Evolutionary conservation across 2,113 vertebrate genomes (phyloP), one percentile per base, ranked within the genome.

Genomic region (Varanus salvator): DNA sequence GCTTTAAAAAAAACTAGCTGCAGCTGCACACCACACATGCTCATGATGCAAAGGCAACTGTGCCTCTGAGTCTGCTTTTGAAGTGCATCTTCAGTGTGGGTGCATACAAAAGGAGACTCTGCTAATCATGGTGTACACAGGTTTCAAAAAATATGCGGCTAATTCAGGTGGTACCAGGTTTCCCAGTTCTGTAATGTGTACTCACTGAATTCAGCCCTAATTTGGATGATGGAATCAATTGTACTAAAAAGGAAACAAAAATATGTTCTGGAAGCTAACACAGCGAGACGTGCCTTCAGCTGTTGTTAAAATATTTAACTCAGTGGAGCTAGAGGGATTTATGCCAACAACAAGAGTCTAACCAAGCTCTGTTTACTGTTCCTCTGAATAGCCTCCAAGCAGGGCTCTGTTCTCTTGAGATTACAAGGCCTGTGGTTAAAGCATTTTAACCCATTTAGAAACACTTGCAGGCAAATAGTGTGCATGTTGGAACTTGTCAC

Each of bases 381-480:
- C 66, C 50, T 89, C 60, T 87, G 64, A 50, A 71, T 86, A 87
- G 72, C 21, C 64, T 64, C 38, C 66, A 86, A 87, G 31, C 17
- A 29, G 29, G 31, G 27, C 21, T 64, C 7, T 71, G 5, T 48
- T 38, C 84, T 64, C 76, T 50, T 60, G 74, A 76, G 84, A n/a
- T 60, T 38, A 34, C 50, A 78, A 87, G 74, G 75, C 34, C 72
- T 90, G 80, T 90, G 89, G 90, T 92, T 91, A 3, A 91, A 78
- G 93, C 75, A 68, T 86, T 85, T 94, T 66, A 8, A 90, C 31
- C 82, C 87, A 19, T 83, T 68, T 93, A 77, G 72, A 86, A 93
- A 92, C 84, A 80, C 69, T 89, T 90, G 84, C 52, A 91, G 52
- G 6, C 92, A 89, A 89, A 89, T 74, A n/a, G 57, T 29, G 60